Evolutionary conservation across 23 tunicate species (phyloP).

Genomic region (Ciona savignyi): DNA sequence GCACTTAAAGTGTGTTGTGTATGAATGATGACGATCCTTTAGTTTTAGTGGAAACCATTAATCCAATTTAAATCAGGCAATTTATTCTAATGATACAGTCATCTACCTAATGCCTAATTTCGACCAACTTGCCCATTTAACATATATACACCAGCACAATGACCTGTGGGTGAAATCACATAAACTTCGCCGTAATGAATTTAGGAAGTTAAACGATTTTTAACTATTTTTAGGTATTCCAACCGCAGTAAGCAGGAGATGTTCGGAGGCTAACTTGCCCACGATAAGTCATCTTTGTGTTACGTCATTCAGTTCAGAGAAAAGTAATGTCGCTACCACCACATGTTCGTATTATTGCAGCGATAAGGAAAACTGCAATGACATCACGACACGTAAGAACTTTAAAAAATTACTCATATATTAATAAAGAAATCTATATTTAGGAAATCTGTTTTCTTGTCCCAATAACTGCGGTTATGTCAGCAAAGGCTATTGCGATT

Average conservation of each 20-base stretch:
- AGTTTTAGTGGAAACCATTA: too few species aligned
- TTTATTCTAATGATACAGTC: too few species aligned
- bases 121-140: too few species aligned
- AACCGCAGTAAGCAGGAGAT: background rate
- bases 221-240: background rate
- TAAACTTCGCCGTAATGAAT: too few species aligned
- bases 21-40: too few species aligned
- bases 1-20: too few species aligned
- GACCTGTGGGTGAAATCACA: too few species aligned
- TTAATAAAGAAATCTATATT: too few species aligned
- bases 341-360: background rate
- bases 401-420: background rate
- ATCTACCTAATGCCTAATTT: too few species aligned
- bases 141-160: too few species aligned
- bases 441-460: background rate
- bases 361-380: background rate
- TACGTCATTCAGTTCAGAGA: background rate
- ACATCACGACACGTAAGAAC: background rate
- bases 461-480: background rate
- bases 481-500: slow-evolving; percentile 25
- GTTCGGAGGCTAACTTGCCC: background rate
- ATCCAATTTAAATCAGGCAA: too few species aligned
- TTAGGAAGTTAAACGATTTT: too few species aligned
- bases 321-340: background rate
- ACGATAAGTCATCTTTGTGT: background rate